Evolutionary conservation across 2,113 vertebrate genomes (phyloP).

Genomic region (Phylloscopus trochiloides): DNA sequence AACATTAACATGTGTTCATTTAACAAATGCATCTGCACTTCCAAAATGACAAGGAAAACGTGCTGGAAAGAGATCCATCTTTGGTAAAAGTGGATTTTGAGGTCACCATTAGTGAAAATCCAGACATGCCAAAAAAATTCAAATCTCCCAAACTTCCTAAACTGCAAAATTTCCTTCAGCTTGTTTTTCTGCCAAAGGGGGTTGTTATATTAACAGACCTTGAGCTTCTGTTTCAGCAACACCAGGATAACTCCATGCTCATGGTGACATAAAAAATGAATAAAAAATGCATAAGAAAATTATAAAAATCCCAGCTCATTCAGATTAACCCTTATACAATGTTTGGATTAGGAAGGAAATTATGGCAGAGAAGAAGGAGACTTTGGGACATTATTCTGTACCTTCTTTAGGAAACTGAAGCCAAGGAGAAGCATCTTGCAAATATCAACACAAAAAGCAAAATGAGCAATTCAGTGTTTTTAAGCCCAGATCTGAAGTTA

Average conservation of each 20-base stretch:
- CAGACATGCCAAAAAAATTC: not conserved
- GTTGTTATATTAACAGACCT: not conserved
- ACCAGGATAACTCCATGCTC: not conserved
- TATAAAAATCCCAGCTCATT: not conserved
- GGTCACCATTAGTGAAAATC: not conserved
- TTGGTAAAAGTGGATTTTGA: not conserved
- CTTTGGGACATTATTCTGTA: not conserved
- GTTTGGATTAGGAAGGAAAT: not conserved
- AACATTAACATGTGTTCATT: not conserved
- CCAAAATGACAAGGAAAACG: rapidly evolving
- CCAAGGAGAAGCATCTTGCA: not conserved
- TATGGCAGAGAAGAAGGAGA: not conserved
- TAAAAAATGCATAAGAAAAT: not conserved
- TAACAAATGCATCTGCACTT: not conserved
- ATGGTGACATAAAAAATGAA: rapidly evolving
- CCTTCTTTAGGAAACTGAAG: not conserved
- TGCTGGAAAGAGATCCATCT: not conserved
- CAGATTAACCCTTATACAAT: not conserved
- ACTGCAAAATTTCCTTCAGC: not conserved
- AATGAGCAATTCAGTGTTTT: not conserved
- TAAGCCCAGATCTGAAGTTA: not conserved
- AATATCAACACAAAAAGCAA: not conserved
- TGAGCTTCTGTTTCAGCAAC: not conserved
- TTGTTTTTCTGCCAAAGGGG: not conserved
- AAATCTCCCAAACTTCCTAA: not conserved